Percentiles rank a stretch among this genome's conserved stretches.
phyloP scores from a whole-genome alignment of 2,797 vertebrate genomes.

The Chrysocyon brachyurus region DNA sequence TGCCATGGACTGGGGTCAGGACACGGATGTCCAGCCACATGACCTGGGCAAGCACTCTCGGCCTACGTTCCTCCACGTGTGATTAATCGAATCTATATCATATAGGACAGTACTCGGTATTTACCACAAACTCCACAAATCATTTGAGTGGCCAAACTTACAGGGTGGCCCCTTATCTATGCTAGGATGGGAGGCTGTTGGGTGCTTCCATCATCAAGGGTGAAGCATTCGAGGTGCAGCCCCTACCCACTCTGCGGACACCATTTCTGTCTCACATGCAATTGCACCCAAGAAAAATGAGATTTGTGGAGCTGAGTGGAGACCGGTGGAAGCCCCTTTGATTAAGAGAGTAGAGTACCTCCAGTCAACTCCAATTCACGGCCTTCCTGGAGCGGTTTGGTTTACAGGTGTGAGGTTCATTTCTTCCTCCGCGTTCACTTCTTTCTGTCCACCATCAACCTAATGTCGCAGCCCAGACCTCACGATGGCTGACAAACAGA shows the following conservation, averaged over 20 bases:
- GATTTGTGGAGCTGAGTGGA: neutral
- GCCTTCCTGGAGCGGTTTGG: slow-evolving; percentile 1
- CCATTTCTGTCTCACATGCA: neutral
- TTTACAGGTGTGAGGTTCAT: neutral
- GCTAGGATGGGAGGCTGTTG: neutral
- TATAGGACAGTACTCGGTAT: neutral
- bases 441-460: slow-evolving; percentile 12
- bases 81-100: neutral
- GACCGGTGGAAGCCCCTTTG: neutral
- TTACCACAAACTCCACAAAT: neutral
- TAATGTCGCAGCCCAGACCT: neutral
- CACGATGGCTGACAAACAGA: slow-evolving; percentile 20
- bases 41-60: neutral
- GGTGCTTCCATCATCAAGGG: neutral
- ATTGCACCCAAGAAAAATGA: neutral
- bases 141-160: neutral
- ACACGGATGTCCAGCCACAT: neutral
- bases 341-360: neutral
- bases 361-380: neutral
- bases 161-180: neutral
- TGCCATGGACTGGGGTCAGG: neutral
- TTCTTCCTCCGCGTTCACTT: neutral
- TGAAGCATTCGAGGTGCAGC: neutral
- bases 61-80: neutral
- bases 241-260: neutral